Conservation (phyloP, 2,797 vertebrate genomes). For the Etheostoma nigrum region DNA sequence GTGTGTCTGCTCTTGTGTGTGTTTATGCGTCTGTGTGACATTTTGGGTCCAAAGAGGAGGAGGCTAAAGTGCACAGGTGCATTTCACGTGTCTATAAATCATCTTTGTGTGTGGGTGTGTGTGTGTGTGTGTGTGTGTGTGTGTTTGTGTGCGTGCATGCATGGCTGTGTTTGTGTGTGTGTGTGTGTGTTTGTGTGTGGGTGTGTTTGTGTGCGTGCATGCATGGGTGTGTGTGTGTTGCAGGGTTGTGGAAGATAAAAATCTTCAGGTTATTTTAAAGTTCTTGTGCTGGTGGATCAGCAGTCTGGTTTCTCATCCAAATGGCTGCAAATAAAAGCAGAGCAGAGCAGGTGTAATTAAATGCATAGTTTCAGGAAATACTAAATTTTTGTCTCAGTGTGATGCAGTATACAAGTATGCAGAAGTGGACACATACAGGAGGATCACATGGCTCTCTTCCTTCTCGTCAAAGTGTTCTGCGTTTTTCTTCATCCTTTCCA, state of each 20-base stretch:
- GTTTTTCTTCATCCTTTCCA: slow-evolving; percentile 38
- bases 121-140: background rate
- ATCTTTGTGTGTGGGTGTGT: background rate
- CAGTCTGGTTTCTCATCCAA: slow-evolving; percentile 27
- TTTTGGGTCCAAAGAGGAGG: slow-evolving; percentile 61
- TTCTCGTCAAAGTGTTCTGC: slow-evolving; percentile 37
- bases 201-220: background rate
- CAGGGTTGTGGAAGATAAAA: slow-evolving; percentile 40
- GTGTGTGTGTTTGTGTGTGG: background rate
- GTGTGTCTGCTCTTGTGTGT: slow-evolving; percentile 48
- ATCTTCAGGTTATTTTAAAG: slow-evolving; percentile 47
- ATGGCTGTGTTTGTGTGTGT: background rate
- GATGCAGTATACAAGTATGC: slow-evolving; percentile 46
- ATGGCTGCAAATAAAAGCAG: slow-evolving; percentile 38
- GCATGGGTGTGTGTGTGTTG: slow-evolving; percentile 25
- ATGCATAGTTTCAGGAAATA: slow-evolving; percentile 29
- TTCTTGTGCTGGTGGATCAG: slow-evolving; percentile 16
- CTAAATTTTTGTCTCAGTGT: slow-evolving; percentile 35
- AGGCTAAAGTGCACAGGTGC: slow-evolving; percentile 64
- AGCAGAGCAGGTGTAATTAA: slow-evolving; percentile 39
- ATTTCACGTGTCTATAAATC: slow-evolving; percentile 56
- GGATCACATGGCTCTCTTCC: slow-evolving; percentile 24
- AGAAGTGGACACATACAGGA: slow-evolving; percentile 29
- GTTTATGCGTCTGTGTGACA: slow-evolving; percentile 62
- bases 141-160: background rate